These are phyloP conservation scores for Holothuria scabra DNA, from an alignment of 53 echinoderm and acorn worm genomes.

Conservation along the genomic window DNA sequence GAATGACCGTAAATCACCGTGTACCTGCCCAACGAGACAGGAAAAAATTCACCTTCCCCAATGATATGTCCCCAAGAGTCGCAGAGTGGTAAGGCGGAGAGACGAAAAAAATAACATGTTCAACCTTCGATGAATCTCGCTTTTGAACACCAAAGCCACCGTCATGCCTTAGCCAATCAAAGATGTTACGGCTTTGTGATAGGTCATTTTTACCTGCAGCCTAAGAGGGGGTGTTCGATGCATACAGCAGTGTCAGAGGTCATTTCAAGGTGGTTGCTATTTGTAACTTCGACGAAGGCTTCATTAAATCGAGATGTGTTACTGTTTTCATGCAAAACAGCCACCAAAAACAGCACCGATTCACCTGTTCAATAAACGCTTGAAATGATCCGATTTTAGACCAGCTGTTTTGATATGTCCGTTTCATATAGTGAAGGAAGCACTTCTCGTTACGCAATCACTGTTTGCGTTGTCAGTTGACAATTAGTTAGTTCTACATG, in stretches of 20 bases:
- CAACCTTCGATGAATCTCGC: background rate
- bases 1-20: conserved; percentile 25
- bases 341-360: no score
- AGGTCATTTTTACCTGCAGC: conserved; percentile 17
- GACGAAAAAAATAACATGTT: conserved; percentile 10
- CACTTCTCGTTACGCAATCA: no score
- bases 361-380: no score
- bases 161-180: conserved; percentile 27
- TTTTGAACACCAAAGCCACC: background rate
- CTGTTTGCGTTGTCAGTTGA: no score
- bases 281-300: no score
- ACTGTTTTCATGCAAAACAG: no score
- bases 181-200: conserved; percentile 34
- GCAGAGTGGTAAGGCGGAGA: conserved; percentile 4
- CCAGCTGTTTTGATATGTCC: no score
- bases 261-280: conserved; percentile 20
- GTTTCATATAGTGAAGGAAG: no score
- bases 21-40: conserved; percentile 33
- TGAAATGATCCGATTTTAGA: no score
- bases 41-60: conserved; percentile 25
- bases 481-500: no score
- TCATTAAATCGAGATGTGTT: no score
- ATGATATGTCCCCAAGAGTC: conserved; percentile 18
- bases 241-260: conserved; percentile 25
- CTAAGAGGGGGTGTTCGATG: background rate